Evolutionary conservation across 2,797 vertebrate genomes (phyloP), one percentile per base, ranked within the genome.

Genomic region (Zenarchopterus dispar): DNA sequence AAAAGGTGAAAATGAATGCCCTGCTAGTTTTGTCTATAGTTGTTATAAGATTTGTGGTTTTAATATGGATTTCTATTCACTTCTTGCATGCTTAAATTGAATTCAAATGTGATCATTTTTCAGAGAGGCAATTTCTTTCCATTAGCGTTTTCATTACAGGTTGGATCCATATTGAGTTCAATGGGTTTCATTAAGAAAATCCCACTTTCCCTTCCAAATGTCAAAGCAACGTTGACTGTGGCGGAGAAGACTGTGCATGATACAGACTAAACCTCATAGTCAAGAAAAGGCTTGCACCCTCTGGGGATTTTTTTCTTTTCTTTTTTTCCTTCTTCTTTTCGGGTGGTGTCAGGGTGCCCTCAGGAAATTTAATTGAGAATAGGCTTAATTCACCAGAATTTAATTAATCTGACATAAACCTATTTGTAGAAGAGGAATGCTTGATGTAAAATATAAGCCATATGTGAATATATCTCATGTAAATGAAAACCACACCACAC

Each of bases 361-460:
- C 42, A 4, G 60, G 53, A 70, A 4, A 28, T 28, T 28, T 28
- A 73, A 77, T 74, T 70, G 56, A 52, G 21, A 36, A 22, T 41
- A 6, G 23, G 28, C 64, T 74, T 80, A 39, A 80, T 79, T 83
- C 62, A 56, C 44, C 31, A 57, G 73, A 61, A 77, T 74, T 70
- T 60, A 24, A 77, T 70, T 75, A 15, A 66, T 45, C 36, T 66
- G 23, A 72, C 55, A 70, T 44, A 28, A 52, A 64, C 54, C 62
- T 45, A 56, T 53, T 70, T 57, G 42, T n/a, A 63, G 33, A 50
- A 21, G 52, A 58, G 6, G 39, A 47, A 39, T 42, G 42, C 1
- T 33, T 22, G 46, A 39, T 15, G 16, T 15, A 39, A 15, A 39
- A 15, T 2, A 3, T 13, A 39, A 39, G 36, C 36, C 13, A 39